A percentile compares a stretch with the other conserved stretches of the same genome.
Conservation (phyloP, 2,888 invertebrate genomes). For the Epinotia brunnichana region DNA sequence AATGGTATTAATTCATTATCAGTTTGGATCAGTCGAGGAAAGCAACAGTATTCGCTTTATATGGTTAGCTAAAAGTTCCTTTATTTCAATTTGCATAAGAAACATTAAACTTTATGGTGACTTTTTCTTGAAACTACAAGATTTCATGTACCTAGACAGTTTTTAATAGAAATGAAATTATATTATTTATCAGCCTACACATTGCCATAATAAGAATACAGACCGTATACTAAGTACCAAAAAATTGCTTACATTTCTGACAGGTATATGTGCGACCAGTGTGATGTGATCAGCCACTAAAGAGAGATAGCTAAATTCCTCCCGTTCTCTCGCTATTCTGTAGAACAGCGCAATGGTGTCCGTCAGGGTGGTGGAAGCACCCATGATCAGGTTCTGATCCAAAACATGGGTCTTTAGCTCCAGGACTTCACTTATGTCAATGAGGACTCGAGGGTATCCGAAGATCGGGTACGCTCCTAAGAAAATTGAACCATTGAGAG, state of each 20-base stretch:
- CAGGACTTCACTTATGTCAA: constrained; percentile 84
- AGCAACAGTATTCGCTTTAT: too few species aligned
- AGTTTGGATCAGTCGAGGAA: too few species aligned
- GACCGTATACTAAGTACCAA: too few species aligned
- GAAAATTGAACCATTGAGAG: neutral
- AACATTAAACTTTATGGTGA: too few species aligned
- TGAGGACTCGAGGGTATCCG: constrained; percentile 66
- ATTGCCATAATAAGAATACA: too few species aligned
- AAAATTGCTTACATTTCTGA: constrained; percentile 87
- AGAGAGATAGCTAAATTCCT: constrained; percentile 83
- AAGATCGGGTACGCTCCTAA: constrained; percentile 55
- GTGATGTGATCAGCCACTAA: constrained; percentile 85
- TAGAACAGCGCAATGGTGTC: constrained; percentile 76
- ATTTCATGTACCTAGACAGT: too few species aligned
- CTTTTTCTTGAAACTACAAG: too few species aligned
- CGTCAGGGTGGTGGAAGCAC: constrained; percentile 82
- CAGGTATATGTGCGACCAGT: constrained; percentile 87
- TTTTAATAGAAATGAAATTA: too few species aligned
- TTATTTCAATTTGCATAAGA: too few species aligned
- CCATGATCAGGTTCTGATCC: constrained; percentile 77
- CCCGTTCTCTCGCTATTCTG: constrained; percentile 50
- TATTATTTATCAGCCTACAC: neutral
- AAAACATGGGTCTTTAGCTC: constrained; percentile 78
- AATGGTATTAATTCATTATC: too few species aligned
- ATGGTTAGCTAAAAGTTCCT: too few species aligned